These are phyloP conservation scores for Trissoscelio sp. DNA, from an alignment of 2,888 invertebrate genomes.

Conservation along the genomic window DNA sequence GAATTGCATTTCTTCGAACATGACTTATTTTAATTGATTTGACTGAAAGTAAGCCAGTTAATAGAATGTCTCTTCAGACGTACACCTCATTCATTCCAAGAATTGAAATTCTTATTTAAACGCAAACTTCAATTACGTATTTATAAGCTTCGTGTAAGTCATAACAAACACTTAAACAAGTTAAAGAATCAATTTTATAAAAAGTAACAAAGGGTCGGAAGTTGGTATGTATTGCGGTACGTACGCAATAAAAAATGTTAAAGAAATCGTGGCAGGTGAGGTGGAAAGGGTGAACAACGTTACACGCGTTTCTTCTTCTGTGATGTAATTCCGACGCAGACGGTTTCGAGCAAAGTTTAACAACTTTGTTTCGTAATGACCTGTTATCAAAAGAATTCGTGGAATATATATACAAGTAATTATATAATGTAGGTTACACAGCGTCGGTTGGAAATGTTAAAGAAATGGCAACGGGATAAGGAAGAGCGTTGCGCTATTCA, in stretches of 20 bases:
- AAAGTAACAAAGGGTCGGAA: neutral
- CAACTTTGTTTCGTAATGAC: constrained; percentile 29
- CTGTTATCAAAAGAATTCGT: constrained; percentile 28
- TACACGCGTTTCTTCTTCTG: neutral
- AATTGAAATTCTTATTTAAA: neutral
- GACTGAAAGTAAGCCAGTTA: no score
- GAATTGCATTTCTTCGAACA: no score
- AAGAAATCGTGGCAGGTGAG: neutral
- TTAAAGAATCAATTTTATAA: constrained; percentile 6
- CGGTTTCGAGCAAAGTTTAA: constrained; percentile 8
- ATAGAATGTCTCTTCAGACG: no score
- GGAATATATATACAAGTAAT: constrained; percentile 22
- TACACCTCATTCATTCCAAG: no score
- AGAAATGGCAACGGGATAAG: constrained; percentile 28
- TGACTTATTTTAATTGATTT: no score
- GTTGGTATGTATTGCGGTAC: neutral
- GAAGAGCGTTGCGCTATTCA: constrained; percentile 27
- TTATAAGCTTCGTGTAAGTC: neutral
- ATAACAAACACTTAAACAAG: neutral
- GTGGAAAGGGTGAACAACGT: neutral
- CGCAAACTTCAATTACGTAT: neutral
- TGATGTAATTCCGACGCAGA: constrained; percentile 7
- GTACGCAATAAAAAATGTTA: neutral
- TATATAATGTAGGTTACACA: constrained; percentile 37
- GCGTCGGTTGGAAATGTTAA: constrained; percentile 13